Conservation (phyloP, 37 sponge, comb jelly and placozoan species). For the Beroe forskalii region DNA sequence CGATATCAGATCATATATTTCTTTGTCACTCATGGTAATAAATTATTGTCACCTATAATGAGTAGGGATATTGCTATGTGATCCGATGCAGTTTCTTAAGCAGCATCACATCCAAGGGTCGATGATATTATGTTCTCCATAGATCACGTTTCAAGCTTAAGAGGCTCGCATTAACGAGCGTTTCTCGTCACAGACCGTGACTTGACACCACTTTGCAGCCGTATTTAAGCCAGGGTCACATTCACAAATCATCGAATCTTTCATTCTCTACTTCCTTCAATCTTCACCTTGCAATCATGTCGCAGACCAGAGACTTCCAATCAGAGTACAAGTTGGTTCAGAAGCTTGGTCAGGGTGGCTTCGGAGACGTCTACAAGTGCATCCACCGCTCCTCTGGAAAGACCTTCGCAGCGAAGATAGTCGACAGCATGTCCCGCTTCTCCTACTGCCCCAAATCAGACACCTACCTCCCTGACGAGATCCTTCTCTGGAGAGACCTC, state of each 20-base stretch:
- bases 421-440: not conserved
- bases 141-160: no score
- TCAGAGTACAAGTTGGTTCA: constrained; percentile 17
- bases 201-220: not conserved
- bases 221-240: not conserved
- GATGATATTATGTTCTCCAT: no score
- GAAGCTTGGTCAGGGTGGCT: constrained; percentile 16
- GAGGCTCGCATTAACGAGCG: not conserved
- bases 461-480: not conserved
- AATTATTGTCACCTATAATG: no score
- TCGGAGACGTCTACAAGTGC: constrained; percentile 23
- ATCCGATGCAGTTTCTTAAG: no score
- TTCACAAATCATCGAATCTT: not conserved
- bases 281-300: no score
- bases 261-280: no score
- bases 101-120: no score
- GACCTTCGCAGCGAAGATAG: constrained; percentile 32
- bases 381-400: constrained; percentile 7
- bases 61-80: no score
- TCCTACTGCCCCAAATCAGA: not conserved
- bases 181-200: not conserved
- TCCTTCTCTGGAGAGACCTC: not conserved
- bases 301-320: not conserved
- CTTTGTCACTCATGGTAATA: no score
- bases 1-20: no score